phyloP scores from a whole-genome alignment of 2,797 vertebrate species.

The Arctocebus calabarensis region DNA sequence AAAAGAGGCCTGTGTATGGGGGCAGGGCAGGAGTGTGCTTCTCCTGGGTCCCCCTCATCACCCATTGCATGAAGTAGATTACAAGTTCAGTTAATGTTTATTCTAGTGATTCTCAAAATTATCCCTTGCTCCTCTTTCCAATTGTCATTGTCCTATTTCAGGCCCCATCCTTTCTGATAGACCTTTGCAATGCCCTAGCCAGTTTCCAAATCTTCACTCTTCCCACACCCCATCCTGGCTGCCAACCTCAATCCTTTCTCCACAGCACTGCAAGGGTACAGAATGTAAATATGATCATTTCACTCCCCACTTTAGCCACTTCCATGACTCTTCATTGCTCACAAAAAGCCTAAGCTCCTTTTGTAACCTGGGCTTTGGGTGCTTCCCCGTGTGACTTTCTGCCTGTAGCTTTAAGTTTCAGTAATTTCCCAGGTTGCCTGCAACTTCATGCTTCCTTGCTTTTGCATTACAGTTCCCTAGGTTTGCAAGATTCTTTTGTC shows the following conservation, averaged over 20 bases:
- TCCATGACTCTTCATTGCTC: background rate
- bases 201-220: background rate
- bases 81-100: background rate
- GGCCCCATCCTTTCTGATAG: background rate
- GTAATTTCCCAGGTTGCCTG: background rate
- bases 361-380: background rate
- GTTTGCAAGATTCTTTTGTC: background rate
- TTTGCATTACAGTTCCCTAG: background rate
- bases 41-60: background rate
- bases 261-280: fast-evolving
- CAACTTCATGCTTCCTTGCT: background rate
- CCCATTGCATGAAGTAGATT: background rate
- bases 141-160: background rate
- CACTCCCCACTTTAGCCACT: background rate
- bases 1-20: background rate
- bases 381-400: background rate
- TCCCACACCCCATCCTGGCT: background rate
- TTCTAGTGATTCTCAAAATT: background rate
- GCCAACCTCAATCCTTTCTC: background rate
- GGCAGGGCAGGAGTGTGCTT: background rate
- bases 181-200: background rate
- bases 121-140: background rate
- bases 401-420: background rate
- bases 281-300: no score
- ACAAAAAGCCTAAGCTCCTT: background rate